Evolutionary conservation across 2,888 invertebrate species (phyloP), one percentile per base, ranked within the genome.

Genomic region (Ichneumoninae sp.): DNA sequence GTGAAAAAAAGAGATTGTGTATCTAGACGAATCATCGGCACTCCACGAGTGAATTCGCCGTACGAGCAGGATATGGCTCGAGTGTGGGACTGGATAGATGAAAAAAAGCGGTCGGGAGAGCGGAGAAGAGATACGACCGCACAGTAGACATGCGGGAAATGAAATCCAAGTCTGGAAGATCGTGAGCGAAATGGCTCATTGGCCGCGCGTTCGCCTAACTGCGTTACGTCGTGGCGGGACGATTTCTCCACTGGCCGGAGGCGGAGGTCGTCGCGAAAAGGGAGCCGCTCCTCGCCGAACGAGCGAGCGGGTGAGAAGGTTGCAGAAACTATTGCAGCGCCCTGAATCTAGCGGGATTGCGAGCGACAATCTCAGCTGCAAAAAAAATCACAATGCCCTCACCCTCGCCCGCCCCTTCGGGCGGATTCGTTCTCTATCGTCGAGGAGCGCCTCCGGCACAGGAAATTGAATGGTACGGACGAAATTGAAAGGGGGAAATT

Each of bases 101-200:
- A 73, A 83, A 69, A 78, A 85, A 83, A 83, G 77, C 52, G 22
- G 52, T 30, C 47, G 44, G 75, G 50, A 70, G 66, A 83, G 78
- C 76, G 73, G 77, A 65, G 79, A 79, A 83, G 71, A 83, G 66
- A 44, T 26, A 54, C 54, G 16, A 26, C n/a, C 52, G 19, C n/a
- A 26, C 30, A 69, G 36, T 40, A 65, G 66, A 66, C 47, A 19
- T 26, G 52, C 81, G 77, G 76, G 85, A 86, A 88, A 88, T 86
- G 88, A 91, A 89, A 91, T 90, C 88, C 88, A 79, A 87, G 87
- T 75, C 74, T 82, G 80, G 85, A 88, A 87, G 89, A 89, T 90
- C 88, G 88, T 87, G 86, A 89, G 89, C 89, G 90, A 91, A 91
- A 92, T 90, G 91, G 92, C 92, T 93, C 92, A 92, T 93, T 91